These are phyloP conservation scores for Diarsia rubi DNA, from an alignment of 2,888 invertebrate genomes.

Conservation along the genomic window DNA sequence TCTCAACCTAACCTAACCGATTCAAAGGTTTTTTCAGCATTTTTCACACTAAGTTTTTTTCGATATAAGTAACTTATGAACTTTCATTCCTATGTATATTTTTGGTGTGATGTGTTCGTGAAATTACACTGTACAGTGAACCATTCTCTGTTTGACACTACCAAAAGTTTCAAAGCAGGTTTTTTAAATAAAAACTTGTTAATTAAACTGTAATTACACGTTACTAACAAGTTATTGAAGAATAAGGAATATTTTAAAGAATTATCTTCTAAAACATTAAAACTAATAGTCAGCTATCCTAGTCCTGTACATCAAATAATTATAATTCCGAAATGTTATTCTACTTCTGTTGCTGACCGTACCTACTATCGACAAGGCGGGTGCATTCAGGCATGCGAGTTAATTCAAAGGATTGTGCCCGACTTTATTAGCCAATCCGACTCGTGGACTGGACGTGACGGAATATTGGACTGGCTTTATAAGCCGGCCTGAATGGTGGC, in stretches of 20 bases:
- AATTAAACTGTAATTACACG: too few species aligned
- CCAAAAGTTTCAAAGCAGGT: too few species aligned
- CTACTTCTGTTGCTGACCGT: too few species aligned
- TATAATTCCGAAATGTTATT: too few species aligned
- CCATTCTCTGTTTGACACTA: not conserved
- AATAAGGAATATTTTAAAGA: too few species aligned
- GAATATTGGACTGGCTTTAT: conserved; percentile 30
- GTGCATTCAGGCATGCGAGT: conserved; percentile 22
- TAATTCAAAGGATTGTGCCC: conserved; percentile 48
- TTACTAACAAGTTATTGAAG: too few species aligned
- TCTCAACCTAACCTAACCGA: too few species aligned
- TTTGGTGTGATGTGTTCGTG: not conserved
- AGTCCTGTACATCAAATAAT: too few species aligned
- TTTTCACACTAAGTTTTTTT: not conserved
- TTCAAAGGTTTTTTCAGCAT: not conserved
- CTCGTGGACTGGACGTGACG: conserved; percentile 42
- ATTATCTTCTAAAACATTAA: too few species aligned
- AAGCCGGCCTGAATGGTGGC: not conserved
- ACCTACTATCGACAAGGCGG: conserved; percentile 6
- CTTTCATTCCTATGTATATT: not conserved
- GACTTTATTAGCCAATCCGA: conserved; percentile 53
- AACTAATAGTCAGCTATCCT: too few species aligned
- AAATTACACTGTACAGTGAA: not conserved
- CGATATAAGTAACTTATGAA: not conserved
- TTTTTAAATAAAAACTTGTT: too few species aligned